phyloP scores from a whole-genome alignment of 2,113 vertebrate species.

The Cavia aperea region DNA sequence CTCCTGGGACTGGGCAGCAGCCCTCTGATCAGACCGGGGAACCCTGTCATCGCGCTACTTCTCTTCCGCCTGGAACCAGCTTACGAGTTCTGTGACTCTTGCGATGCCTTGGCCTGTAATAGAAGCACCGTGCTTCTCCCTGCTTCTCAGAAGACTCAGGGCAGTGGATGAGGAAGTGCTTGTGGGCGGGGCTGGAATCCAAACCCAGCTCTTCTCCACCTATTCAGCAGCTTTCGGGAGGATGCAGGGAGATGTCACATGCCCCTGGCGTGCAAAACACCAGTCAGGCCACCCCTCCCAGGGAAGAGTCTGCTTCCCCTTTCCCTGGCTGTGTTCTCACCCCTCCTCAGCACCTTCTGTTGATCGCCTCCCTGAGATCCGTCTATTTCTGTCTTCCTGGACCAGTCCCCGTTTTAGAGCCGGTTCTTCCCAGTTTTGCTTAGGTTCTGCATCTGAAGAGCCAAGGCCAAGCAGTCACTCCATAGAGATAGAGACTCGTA shows the following conservation, averaged over 20 bases:
- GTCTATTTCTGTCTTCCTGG: not conserved
- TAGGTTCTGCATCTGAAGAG: not conserved
- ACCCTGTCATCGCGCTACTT: not conserved
- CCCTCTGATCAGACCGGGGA: not conserved
- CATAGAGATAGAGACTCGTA: not conserved
- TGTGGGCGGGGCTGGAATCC: not conserved
- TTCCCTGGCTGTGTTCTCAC: not conserved
- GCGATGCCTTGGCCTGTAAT: not conserved
- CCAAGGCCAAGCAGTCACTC: not conserved
- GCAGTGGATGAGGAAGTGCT: not conserved
- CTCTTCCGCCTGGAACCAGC: not conserved
- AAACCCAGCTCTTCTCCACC: not conserved
- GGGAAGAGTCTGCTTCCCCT: constrained; percentile 20
- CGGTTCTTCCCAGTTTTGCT: not conserved
- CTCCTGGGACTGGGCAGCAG: not conserved
- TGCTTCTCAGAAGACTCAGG: not conserved
- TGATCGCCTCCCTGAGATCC: not conserved
- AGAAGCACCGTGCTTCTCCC: not conserved
- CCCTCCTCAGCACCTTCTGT: not conserved
- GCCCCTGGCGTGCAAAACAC: not conserved
- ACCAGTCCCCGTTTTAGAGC: not conserved
- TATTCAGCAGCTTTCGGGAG: not conserved
- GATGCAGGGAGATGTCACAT: not conserved
- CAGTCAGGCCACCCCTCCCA: not conserved
- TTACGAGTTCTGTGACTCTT: not conserved